A percentile compares a stretch with the other conserved stretches of the same genome.
phyloP scores from a whole-genome alignment of 2,888 invertebrate species.

The Drosophila atripex region DNA sequence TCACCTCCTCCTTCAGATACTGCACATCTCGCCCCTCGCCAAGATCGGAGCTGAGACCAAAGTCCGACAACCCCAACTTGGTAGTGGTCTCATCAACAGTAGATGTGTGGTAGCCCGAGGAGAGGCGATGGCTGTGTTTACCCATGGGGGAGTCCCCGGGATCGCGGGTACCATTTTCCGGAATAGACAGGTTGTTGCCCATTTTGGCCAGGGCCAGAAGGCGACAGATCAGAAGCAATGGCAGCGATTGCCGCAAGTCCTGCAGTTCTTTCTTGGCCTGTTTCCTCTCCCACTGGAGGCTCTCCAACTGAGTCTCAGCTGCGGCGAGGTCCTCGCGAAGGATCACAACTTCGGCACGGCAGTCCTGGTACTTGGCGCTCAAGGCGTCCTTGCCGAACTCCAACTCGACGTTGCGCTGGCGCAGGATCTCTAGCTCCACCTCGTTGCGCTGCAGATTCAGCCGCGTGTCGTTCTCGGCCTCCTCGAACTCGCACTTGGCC shows the following conservation, averaged over 20 bases:
- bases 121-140: constrained; percentile 15
- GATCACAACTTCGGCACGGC: constrained; percentile 81
- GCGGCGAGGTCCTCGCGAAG: constrained; percentile 80
- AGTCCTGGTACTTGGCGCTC: constrained; percentile 85
- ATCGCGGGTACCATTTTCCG: constrained; percentile 18
- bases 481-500: constrained; percentile 90
- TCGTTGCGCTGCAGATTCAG: constrained; percentile 85
- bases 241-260: constrained; percentile 73
- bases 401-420: constrained; percentile 85
- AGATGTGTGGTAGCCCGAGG: constrained; percentile 9
- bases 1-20: constrained; percentile 79
- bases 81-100: background rate
- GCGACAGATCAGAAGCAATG: constrained; percentile 71
- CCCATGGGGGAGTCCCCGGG: background rate
- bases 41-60: constrained; percentile 3
- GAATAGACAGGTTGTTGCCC: constrained; percentile 60
- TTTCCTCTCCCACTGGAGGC: constrained; percentile 81
- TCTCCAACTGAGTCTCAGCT: constrained; percentile 80
- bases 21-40: constrained; percentile 46
- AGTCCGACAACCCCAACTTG: background rate
- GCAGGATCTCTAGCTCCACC: constrained; percentile 86
- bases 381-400: constrained; percentile 86
- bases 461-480: constrained; percentile 90
- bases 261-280: constrained; percentile 80
- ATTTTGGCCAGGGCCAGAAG: constrained; percentile 55